Evolutionary conservation across 2,113 vertebrate species (phyloP).

Genomic region (Lontra canadensis): DNA sequence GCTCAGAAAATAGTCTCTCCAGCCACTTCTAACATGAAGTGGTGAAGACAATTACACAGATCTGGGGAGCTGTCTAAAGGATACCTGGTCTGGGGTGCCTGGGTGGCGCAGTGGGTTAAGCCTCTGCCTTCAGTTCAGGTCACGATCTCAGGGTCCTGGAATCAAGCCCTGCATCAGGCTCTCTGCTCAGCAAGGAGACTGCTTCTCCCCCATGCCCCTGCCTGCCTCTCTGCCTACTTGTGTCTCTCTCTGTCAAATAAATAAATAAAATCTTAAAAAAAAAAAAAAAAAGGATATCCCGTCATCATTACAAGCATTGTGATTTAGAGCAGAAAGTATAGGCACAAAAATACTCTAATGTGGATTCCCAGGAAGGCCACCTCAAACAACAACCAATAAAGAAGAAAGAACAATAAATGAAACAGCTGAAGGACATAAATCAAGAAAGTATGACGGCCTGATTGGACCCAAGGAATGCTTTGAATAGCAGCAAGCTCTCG

Average conservation of each 20-base stretch:
- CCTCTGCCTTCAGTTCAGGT: too few species aligned
- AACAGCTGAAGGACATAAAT: neutral
- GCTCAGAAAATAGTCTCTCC: neutral
- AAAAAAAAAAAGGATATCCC: neutral
- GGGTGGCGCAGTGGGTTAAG: too few species aligned
- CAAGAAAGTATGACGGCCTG: neutral
- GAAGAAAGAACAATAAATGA: neutral
- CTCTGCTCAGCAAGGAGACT: too few species aligned
- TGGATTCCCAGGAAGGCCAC: neutral
- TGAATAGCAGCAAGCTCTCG: constrained; percentile 14
- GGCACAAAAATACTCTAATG: neutral
- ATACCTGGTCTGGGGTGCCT: neutral
- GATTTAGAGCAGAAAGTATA: neutral
- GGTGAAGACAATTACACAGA: neutral
- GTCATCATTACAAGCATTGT: neutral
- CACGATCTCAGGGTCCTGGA: too few species aligned
- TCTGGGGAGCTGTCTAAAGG: neutral
- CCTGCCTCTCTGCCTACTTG: too few species aligned
- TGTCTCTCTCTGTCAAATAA: too few species aligned
- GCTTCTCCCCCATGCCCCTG: too few species aligned
- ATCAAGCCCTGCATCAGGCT: too few species aligned
- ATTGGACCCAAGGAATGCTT: neutral
- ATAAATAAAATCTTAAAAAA: too few species aligned
- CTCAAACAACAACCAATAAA: neutral
- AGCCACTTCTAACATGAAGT: neutral